A percentile compares a stretch with the other conserved stretches of the same genome.
Conservation (phyloP, 92 coral and sea anemone genomes). For the Palythoa heliodiscus region DNA sequence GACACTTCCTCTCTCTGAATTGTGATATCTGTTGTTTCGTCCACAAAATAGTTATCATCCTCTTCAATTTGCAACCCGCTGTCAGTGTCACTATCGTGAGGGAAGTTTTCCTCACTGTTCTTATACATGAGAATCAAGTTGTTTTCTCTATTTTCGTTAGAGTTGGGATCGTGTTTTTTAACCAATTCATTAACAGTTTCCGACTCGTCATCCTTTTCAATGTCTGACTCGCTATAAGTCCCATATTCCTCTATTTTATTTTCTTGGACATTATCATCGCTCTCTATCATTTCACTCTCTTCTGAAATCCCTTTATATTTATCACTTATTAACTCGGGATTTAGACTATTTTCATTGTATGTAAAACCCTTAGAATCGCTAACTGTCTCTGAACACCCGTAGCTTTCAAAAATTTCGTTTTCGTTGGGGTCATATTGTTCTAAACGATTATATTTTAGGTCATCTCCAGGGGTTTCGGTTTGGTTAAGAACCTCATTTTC, state of each 20-base stretch:
- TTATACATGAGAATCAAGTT: not conserved
- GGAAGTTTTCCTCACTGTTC: not conserved
- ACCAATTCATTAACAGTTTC: not conserved
- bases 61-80: slow-evolving; percentile 41
- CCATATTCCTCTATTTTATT: not conserved
- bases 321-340: not conserved
- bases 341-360: not conserved
- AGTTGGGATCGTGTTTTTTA: too few relatives aligned
- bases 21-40: not conserved
- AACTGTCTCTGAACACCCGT: not conserved
- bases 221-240: too few relatives aligned
- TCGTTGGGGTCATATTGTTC: not conserved
- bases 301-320: not conserved
- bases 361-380: not conserved
- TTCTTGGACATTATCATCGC: not conserved
- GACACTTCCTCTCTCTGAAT: not conserved
- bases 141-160: not conserved
- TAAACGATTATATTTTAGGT: not conserved
- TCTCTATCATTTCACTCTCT: not conserved
- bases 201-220: not conserved
- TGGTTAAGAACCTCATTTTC: not conserved
- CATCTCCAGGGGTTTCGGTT: not conserved
- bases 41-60: not conserved
- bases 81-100: slow-evolving; percentile 19
- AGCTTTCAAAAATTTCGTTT: not conserved